Base-by-base conservation (phyloP, 2,113 vertebrate species). In the Rhinichthys klamathensis region DNA sequence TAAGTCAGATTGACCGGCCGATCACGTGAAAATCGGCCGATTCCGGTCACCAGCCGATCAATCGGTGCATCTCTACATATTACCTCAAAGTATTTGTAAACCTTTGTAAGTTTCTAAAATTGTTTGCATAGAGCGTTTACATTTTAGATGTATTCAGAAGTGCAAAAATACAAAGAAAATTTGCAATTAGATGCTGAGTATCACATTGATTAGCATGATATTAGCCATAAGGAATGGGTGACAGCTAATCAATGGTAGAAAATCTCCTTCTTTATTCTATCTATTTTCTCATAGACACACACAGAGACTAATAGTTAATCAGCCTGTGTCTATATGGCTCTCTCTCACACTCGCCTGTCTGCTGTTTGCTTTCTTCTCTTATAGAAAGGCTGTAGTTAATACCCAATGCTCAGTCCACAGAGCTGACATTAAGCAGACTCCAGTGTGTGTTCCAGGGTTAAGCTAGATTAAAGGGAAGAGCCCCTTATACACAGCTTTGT, bases 391-490 rank as follows among this genome's bases (percentile, higher is more conserved):
- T 38, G 54, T 61, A 80, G 83, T 78, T 86, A 74, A 88, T 83
- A 83, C 84, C 32, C 65, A 32, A 65, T 65, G 82, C 74, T 73
- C 73, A 51, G 83, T 86, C 82, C 80, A 88, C 82, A 87, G 51
- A 70, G 61, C 82, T 88, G 79, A 70, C 79, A 85, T 87, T 74
- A 85, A 82, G 74, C 69, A 79, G 79, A 70, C 63, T 85, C 80
- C 79, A 27, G 60, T 82, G 84, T 88, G 87, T 78, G 80, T 60
- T 72, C 21, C n/a, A 41, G 73, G 80, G 75, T 75, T 61, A 70
- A 85, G 35, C 51, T 78, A 85, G 83, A 87, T 85, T 85, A 85
- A 89, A 89, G 79, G 16, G 12, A 46, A 60, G 56, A 85, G 76
- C 49, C 70, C 67, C 18, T 61, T 25, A 69, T 51, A 81, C 77